Evolutionary conservation across 2,888 invertebrate genomes (phyloP).

Genomic region (Sussaba pulchella): DNA sequence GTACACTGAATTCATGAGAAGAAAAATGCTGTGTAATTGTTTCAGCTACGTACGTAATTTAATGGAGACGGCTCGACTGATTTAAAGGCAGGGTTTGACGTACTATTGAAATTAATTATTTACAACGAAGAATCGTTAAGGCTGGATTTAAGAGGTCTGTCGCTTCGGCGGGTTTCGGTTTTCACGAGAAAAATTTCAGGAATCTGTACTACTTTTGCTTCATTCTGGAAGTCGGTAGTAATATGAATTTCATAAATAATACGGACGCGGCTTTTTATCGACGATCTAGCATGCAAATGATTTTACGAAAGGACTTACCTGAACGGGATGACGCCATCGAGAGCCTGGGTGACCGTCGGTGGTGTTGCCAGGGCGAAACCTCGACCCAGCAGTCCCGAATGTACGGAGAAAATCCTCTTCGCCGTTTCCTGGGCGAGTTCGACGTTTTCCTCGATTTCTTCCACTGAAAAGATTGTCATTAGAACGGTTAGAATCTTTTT

Average conservation of each 20-base stretch:
- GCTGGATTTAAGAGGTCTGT: too few relatives aligned
- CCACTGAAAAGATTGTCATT: conserved; percentile 82
- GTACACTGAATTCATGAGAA: too few relatives aligned
- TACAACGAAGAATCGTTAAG: too few relatives aligned
- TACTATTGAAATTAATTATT: too few relatives aligned
- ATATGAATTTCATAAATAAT: background rate
- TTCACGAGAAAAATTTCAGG: too few relatives aligned
- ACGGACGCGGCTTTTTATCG: background rate
- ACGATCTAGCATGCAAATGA: conserved; percentile 34
- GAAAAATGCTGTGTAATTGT: too few relatives aligned
- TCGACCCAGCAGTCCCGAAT: conserved; percentile 92
- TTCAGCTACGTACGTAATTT: too few relatives aligned
- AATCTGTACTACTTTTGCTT: too few relatives aligned
- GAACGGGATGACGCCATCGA: conserved; percentile 94
- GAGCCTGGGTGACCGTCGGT: conserved; percentile 94
- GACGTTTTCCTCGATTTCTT: conserved; percentile 90
- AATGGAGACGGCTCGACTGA: too few relatives aligned
- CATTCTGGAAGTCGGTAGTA: background rate
- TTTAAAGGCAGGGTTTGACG: too few relatives aligned
- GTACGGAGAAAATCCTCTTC: conserved; percentile 85
- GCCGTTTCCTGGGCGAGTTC: conserved; percentile 89
- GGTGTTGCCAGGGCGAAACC: conserved; percentile 95
- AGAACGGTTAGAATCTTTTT: background rate
- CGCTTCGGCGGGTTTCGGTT: too few relatives aligned
- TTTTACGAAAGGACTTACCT: conserved; percentile 86